Evolutionary conservation across 2,888 invertebrate genomes (phyloP).

Genomic region (Chloroclysta siterata): DNA sequence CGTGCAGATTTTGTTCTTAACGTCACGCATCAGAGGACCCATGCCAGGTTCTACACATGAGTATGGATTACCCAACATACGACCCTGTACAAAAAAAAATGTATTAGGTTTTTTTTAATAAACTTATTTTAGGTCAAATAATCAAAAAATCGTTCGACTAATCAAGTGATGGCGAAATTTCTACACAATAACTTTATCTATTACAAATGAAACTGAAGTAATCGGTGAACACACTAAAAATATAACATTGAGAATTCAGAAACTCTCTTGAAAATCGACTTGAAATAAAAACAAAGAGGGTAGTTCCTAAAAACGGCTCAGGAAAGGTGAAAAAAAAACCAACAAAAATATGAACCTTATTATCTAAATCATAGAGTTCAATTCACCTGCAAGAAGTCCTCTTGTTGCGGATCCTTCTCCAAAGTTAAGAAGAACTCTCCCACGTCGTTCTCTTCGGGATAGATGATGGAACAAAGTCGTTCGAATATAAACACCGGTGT

Average conservation of each 20-base stretch:
- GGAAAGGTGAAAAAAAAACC: too few relatives aligned
- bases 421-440: slow-evolving; percentile 98
- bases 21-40: slow-evolving; percentile 98
- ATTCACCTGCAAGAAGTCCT: slow-evolving; percentile 95
- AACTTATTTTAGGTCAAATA: not conserved
- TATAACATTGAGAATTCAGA: too few relatives aligned
- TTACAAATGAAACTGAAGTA: too few relatives aligned
- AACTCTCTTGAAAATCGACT: too few relatives aligned
- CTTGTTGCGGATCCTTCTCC: slow-evolving; percentile 99
- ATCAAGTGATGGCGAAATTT: too few relatives aligned
- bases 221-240: too few relatives aligned
- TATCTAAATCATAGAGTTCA: not conserved
- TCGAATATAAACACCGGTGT: slow-evolving; percentile 99
- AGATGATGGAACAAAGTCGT: slow-evolving; percentile 97
- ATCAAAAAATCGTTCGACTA: too few relatives aligned
- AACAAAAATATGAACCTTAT: slow-evolving; percentile 1
- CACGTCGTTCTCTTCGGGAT: slow-evolving; percentile 98
- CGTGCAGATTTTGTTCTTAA: slow-evolving; percentile 99
- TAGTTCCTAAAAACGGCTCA: too few relatives aligned
- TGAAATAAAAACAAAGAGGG: too few relatives aligned
- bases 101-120: too few relatives aligned
- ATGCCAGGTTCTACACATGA: slow-evolving; percentile 96
- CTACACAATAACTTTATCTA: too few relatives aligned
- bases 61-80: slow-evolving; percentile 99
- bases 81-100: slow-evolving; percentile 84